Conservation (phyloP, 2,797 vertebrate species). For the Sebastes matsubarae region DNA sequence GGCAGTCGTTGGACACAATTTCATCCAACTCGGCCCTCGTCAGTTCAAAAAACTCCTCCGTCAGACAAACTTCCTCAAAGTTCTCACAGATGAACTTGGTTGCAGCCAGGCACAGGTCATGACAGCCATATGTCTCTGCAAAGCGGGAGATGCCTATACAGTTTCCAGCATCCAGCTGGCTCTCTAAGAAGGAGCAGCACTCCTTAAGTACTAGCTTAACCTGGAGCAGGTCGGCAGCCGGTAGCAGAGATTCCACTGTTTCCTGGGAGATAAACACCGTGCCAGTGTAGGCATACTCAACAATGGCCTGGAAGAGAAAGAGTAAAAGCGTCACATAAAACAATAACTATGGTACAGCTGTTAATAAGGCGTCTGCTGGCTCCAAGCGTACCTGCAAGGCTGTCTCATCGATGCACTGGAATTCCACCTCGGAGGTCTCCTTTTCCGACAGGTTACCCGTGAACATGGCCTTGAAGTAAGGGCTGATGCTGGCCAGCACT, state of each 20-base stretch:
- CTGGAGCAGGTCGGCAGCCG: constrained; percentile 97
- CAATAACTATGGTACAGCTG: not conserved
- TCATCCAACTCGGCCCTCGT: constrained; percentile 93
- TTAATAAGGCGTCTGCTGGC: not conserved
- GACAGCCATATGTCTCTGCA: constrained; percentile 97
- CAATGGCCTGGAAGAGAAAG: constrained; percentile 87
- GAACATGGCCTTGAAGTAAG: constrained; percentile 99
- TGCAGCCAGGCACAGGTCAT: constrained; percentile 93
- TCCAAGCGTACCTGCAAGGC: constrained; percentile 85
- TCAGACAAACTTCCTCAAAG: constrained; percentile 97
- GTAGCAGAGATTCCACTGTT: constrained; percentile 95
- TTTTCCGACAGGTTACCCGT: constrained; percentile 97
- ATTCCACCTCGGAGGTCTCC: constrained; percentile 96
- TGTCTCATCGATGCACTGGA: constrained; percentile 94
- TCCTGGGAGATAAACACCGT: constrained; percentile 98
- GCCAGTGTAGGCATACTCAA: constrained; percentile 98
- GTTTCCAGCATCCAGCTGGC: constrained; percentile 96
- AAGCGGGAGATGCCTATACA: constrained; percentile 99
- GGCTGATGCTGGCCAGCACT: constrained; percentile 97
- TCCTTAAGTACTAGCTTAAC: constrained; percentile 97
- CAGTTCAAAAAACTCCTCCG: constrained; percentile 97
- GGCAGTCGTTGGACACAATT: constrained; percentile 96
- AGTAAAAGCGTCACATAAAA: constrained; percentile 20
- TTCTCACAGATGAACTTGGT: constrained; percentile 96
- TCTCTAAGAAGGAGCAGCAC: constrained; percentile 96